Evolutionary conservation across 2,797 vertebrate genomes (phyloP).

Genomic region (Poeciliopsis presidionis): DNA sequence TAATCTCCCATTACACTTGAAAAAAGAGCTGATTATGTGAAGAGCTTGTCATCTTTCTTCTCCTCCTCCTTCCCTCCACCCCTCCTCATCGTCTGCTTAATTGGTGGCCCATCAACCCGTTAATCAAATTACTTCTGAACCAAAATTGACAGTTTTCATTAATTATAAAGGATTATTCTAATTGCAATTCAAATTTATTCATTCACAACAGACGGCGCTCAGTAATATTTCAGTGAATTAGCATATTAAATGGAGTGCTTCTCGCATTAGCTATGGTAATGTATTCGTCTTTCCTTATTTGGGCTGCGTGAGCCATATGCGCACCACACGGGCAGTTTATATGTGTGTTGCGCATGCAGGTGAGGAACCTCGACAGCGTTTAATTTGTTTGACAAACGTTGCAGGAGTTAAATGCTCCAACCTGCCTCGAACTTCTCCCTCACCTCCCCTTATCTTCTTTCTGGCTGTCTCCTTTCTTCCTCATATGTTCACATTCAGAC

Average conservation of each 20-base stretch:
- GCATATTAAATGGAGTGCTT: constrained; percentile 99
- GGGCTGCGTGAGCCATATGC: constrained; percentile 70
- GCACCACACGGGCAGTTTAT: constrained; percentile 53
- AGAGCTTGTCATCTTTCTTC: constrained; percentile 77
- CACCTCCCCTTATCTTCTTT: constrained; percentile 47
- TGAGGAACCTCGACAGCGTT: constrained; percentile 91
- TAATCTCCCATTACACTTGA: constrained; percentile 81
- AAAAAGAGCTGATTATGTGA: constrained; percentile 80
- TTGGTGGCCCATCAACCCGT: constrained; percentile 98
- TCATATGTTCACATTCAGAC: constrained; percentile 21
- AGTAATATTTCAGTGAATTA: constrained; percentile 99
- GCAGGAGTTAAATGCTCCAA: constrained; percentile 85
- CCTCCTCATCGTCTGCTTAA: constrained; percentile 69
- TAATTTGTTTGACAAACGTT: constrained; percentile 98
- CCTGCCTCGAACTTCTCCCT: constrained; percentile 74
- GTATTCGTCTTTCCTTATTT: constrained; percentile 98
- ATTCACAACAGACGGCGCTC: constrained; percentile 99
- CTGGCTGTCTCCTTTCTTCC: constrained; percentile 1
- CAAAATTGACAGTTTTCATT: constrained; percentile 99
- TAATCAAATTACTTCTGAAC: constrained; percentile 99
- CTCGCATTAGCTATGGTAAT: constrained; percentile 98
- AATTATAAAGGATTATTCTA: constrained; percentile 99
- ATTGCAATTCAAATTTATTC: constrained; percentile 99
- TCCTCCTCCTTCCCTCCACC: constrained; percentile 47
- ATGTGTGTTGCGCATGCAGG: constrained; percentile 81